Evolutionary conservation across 2,888 invertebrate genomes (phyloP).

Genomic region (Idaea dimidiata): DNA sequence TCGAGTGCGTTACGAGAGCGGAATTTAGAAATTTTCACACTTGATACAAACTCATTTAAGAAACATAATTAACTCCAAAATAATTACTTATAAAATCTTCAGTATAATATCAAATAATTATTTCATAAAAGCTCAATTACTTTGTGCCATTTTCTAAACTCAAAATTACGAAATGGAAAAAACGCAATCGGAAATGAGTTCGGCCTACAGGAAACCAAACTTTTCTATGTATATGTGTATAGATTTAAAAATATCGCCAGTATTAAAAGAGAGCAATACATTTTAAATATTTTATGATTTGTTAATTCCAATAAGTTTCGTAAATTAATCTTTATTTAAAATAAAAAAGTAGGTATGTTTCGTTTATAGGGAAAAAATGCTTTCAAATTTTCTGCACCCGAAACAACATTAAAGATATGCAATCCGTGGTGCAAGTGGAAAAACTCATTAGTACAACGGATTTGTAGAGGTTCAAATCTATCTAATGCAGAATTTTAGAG

Average conservation of each 20-base stretch:
- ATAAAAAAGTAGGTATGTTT: no score
- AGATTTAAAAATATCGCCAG: slow-evolving; percentile 1
- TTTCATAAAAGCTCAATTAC: slow-evolving; percentile 29
- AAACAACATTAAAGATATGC: no score
- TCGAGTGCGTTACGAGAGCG: no score
- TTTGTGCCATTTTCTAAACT: slow-evolving; percentile 27
- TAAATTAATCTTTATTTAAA: no score
- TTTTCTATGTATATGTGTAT: slow-evolving; percentile 7
- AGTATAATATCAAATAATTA: slow-evolving; percentile 1
- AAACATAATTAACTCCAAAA: slow-evolving; percentile 14
- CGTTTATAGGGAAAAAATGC: no score
- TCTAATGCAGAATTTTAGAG: no score
- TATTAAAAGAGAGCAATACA: not conserved
- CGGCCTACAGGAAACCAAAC: not conserved
- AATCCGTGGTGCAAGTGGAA: no score
- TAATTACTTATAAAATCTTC: slow-evolving; percentile 17
- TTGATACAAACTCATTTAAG: slow-evolving; percentile 11
- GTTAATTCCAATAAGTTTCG: not conserved
- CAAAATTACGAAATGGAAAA: not conserved
- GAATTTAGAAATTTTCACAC: no score
- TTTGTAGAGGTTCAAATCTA: no score
- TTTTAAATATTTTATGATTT: not conserved
- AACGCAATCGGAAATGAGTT: not conserved
- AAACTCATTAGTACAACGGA: no score
- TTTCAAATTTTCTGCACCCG: no score